Conservation (phyloP, 2,888 invertebrate genomes). For the Tipula confusa region DNA sequence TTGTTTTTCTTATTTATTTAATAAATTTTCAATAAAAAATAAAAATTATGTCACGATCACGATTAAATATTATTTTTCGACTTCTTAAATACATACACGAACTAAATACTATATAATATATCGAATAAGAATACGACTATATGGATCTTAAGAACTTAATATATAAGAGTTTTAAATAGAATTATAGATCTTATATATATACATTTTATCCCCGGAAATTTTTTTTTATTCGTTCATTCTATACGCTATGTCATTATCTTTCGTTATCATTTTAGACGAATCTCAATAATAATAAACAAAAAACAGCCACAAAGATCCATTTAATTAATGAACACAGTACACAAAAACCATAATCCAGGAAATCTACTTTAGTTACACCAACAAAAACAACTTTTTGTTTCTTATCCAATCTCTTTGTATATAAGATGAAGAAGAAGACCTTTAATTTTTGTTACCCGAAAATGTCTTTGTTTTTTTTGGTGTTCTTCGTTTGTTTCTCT, state of each 20-base stretch:
- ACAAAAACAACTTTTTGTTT: neutral
- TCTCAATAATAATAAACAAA: slow-evolving; percentile 1
- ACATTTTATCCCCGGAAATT: neutral
- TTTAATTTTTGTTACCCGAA: neutral
- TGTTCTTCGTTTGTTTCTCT: neutral
- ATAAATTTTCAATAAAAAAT: slow-evolving; percentile 14
- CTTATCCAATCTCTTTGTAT: neutral
- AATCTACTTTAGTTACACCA: neutral
- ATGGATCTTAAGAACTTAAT: neutral
- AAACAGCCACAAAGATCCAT: neutral
- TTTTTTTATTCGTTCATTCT: neutral
- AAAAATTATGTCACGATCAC: slow-evolving; percentile 25
- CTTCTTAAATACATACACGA: neutral
- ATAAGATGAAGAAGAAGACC: neutral
- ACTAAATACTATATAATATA: neutral
- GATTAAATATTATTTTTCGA: neutral
- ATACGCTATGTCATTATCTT: neutral
- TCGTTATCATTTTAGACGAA: neutral
- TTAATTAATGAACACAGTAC: neutral
- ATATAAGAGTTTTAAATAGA: neutral
- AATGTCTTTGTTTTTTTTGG: neutral
- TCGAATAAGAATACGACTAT: neutral
- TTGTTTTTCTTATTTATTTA: too few relatives aligned
- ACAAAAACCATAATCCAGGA: neutral
- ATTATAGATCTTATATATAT: too few relatives aligned